Evolutionary conservation across 2,797 vertebrate species (phyloP).

Genomic region (Discoglossus pictus): DNA sequence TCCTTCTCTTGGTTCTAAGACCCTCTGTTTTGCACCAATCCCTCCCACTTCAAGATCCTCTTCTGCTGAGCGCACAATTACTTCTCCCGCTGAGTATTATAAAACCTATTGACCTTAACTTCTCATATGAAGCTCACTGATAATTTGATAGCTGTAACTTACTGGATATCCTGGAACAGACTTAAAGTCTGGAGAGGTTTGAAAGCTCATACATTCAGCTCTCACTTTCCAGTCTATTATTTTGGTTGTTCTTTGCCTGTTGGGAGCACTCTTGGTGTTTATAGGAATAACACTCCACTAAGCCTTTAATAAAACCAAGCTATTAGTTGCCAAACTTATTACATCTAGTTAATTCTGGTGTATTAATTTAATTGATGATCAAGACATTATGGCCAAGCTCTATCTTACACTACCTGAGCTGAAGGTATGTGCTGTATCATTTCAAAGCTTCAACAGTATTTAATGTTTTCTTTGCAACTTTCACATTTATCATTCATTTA

Average conservation of each 20-base stretch:
- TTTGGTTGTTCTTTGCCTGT: constrained; percentile 68
- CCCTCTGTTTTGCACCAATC: too few relatives aligned
- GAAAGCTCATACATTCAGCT: constrained; percentile 67
- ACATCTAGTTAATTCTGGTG: constrained; percentile 14
- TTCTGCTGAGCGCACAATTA: constrained; percentile 14
- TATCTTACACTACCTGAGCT: too few relatives aligned
- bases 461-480: too few relatives aligned
- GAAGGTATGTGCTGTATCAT: too few relatives aligned
- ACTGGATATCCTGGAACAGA: constrained; percentile 59
- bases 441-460: too few relatives aligned
- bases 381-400: neutral
- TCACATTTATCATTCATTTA: too few relatives aligned
- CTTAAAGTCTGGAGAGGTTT: constrained; percentile 61
- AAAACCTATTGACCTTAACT: constrained; percentile 39
- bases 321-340: constrained; percentile 39
- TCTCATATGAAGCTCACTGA: constrained; percentile 46
- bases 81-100: constrained; percentile 23
- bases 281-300: constrained; percentile 65
- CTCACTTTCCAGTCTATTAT: constrained; percentile 73
- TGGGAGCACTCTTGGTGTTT: constrained; percentile 67
- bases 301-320: constrained; percentile 48
- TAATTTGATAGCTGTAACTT: constrained; percentile 56
- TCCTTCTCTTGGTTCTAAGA: too few relatives aligned
- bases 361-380: constrained; percentile 23
- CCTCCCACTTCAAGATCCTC: too few relatives aligned